Evolutionary conservation across 2,113 vertebrate genomes (phyloP).

Genomic region (Reinhardtius hippoglossoides): DNA sequence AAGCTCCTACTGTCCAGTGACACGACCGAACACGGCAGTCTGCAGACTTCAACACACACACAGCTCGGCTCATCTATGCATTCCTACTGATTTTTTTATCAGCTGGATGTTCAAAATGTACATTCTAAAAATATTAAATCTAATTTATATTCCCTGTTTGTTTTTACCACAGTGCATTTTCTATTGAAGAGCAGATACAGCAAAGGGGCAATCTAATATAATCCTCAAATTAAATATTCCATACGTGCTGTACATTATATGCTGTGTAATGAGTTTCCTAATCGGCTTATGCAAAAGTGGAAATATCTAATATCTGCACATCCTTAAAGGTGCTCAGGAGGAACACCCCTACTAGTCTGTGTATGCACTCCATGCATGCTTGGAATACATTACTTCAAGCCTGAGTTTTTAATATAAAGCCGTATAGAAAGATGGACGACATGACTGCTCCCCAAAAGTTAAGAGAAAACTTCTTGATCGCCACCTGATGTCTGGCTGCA

Average conservation of each 20-base stretch:
- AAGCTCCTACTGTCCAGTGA: conserved; percentile 29
- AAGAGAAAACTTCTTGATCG: no score
- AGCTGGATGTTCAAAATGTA: background rate
- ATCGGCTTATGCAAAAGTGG: conserved; percentile 19
- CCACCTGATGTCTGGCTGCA: no score
- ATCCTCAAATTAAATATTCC: conserved; percentile 32
- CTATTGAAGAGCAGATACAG: conserved; percentile 8
- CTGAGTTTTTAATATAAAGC: background rate
- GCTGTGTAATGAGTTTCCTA: conserved; percentile 16
- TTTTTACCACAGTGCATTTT: background rate
- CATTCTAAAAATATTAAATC: background rate
- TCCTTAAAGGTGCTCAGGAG: background rate
- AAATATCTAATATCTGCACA: conserved; percentile 21
- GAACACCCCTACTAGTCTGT: background rate
- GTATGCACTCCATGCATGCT: background rate
- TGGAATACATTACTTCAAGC: background rate
- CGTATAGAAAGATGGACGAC: background rate
- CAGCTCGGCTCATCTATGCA: background rate
- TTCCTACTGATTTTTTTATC: background rate
- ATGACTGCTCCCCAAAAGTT: background rate
- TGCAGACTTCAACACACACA: conserved; percentile 3
- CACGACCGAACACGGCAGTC: conserved; percentile 11
- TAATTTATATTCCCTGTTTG: background rate
- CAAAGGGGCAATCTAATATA: conserved; percentile 25
- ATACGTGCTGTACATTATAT: conserved; percentile 18